A percentile compares a stretch with the other conserved stretches of the same genome.
These are phyloP conservation scores for Pyrochroa serraticornis DNA, from an alignment of 2,888 invertebrate genomes.

Conservation along the genomic window DNA sequence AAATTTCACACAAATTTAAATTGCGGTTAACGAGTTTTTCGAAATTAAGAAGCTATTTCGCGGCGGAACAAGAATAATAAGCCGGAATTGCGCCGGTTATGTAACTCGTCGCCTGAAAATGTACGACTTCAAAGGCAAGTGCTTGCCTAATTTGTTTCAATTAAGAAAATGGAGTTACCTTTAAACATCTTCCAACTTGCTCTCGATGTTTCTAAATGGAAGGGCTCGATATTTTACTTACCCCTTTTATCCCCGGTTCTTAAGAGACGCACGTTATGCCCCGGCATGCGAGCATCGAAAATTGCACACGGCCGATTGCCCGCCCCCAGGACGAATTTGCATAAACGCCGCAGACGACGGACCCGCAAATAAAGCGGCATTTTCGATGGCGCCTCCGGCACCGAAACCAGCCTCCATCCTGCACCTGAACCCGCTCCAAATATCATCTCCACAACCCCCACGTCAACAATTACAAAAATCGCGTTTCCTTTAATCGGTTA, in stretches of 20 bases:
- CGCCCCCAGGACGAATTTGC: no score
- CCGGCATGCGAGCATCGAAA: no score
- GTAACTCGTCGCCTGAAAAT: constrained; percentile 43
- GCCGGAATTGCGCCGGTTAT: constrained; percentile 44
- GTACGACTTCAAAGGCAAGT: constrained; percentile 52
- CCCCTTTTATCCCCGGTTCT: constrained; percentile 20
- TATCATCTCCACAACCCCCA: no score
- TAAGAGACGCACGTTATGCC: no score
- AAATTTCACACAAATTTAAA: constrained; percentile 56
- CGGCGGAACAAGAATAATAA: constrained; percentile 53
- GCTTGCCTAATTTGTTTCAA: constrained; percentile 54
- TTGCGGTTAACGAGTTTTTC: constrained; percentile 56
- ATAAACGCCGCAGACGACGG: no score
- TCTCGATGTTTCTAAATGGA: constrained; percentile 23
- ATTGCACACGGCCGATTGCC: no score
- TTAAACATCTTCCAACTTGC: constrained; percentile 44
- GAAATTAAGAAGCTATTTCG: constrained; percentile 56
- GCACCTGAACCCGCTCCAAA: no score
- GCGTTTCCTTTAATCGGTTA: no score
- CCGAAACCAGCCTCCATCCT: no score
- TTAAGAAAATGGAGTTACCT: constrained; percentile 55
- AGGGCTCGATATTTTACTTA: constrained; percentile 22
- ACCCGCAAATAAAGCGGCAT: no score
- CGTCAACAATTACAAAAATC: no score
- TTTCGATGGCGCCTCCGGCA: no score